Conservation (phyloP, 2,113 vertebrate species). For the Lepisosteus oculatus region DNA sequence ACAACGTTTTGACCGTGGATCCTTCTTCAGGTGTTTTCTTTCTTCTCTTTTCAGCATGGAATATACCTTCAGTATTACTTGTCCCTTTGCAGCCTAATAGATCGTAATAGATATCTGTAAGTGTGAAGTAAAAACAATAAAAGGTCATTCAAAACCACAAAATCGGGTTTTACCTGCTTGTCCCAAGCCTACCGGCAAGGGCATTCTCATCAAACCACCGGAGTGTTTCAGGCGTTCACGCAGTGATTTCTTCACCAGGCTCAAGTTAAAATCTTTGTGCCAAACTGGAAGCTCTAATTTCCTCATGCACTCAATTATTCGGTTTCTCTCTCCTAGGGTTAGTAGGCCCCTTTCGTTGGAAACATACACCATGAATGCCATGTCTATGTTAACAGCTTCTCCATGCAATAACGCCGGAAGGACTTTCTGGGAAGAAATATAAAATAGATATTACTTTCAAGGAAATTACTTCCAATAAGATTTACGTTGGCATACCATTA, state of each 20-base stretch:
- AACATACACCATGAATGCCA: conserved; percentile 77
- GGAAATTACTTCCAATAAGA: too few relatives aligned
- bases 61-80: too few relatives aligned
- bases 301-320: conserved; percentile 72
- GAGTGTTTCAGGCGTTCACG: conserved; percentile 70
- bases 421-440: conserved; percentile 51
- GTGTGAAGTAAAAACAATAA: too few relatives aligned
- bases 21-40: too few relatives aligned
- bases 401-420: conserved; percentile 72
- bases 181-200: conserved; percentile 67
- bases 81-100: too few relatives aligned
- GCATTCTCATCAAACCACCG: conserved; percentile 66
- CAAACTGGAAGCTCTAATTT: conserved; percentile 71
- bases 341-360: conserved; percentile 55
- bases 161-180: conserved; percentile 56
- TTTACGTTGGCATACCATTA: too few relatives aligned
- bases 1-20: too few relatives aligned
- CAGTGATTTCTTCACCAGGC: conserved; percentile 66
- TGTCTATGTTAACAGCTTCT: conserved; percentile 75
- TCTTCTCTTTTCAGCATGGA: too few relatives aligned
- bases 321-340: conserved; percentile 50
- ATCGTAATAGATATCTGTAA: too few relatives aligned
- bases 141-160: too few relatives aligned
- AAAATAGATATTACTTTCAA: too few relatives aligned
- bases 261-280: conserved; percentile 61